phyloP scores from a whole-genome alignment of 2,797 vertebrate genomes.

The Sebastes taczanowskii region DNA sequence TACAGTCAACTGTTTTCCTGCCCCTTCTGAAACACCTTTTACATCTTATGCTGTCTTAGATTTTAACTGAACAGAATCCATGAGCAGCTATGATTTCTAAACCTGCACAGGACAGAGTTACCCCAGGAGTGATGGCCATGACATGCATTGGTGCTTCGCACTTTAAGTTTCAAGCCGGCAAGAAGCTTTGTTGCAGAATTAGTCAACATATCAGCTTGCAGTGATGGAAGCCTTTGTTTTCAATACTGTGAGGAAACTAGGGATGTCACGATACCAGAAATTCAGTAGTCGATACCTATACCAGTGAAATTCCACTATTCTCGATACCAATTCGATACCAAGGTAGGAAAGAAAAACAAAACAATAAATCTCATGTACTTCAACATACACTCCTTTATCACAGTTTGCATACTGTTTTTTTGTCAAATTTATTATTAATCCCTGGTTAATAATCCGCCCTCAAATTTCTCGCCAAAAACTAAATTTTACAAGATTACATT shows the following conservation, averaged over 20 bases:
- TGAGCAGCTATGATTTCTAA: background rate
- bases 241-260: background rate
- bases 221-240: conserved; percentile 41
- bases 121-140: background rate
- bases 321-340: too few species aligned
- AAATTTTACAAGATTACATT: too few species aligned
- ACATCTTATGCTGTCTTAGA: background rate
- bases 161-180: conserved; percentile 41
- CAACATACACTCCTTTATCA: too few species aligned
- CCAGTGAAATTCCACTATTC: too few species aligned
- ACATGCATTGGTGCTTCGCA: conserved; percentile 52
- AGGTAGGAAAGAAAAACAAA: too few species aligned
- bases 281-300: too few species aligned
- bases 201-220: conserved; percentile 52
- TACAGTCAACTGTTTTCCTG: background rate
- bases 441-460: too few species aligned
- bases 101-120: background rate
- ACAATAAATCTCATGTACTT: too few species aligned
- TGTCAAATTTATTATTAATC: too few species aligned
- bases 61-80: background rate
- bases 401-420: too few species aligned
- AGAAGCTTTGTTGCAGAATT: conserved; percentile 47
- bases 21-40: background rate
- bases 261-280: too few species aligned
- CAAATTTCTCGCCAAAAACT: too few species aligned